phyloP scores from a whole-genome alignment of 2,797 vertebrate genomes.

The Muscicapa striata region DNA sequence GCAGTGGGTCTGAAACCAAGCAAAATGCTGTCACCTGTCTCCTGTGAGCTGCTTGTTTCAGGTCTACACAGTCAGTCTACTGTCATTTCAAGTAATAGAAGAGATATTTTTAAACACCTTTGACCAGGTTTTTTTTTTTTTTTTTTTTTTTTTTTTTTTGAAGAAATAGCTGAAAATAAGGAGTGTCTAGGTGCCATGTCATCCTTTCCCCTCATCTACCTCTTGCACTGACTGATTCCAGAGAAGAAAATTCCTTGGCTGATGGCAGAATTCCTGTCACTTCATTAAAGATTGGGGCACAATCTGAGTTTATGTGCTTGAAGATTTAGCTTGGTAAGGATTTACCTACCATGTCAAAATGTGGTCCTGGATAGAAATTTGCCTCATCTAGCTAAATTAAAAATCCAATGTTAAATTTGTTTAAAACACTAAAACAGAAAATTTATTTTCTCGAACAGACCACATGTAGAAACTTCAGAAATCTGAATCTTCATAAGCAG shows the following conservation, averaged over 20 bases:
- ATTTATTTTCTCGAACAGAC: constrained; percentile 24
- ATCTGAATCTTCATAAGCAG: constrained; percentile 52
- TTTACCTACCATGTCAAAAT: not conserved
- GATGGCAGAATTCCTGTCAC: not conserved
- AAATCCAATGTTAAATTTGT: constrained; percentile 1
- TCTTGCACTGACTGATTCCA: not conserved
- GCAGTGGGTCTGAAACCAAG: not conserved
- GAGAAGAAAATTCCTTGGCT: not conserved
- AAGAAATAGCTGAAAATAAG: not conserved
- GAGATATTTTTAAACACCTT: not conserved
- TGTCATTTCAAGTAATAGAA: not conserved
- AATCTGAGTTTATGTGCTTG: accelerated
- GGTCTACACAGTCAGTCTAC: not conserved
- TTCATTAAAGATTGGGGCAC: not conserved
- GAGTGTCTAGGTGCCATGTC: not conserved
- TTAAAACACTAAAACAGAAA: not conserved
- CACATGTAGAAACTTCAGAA: constrained; percentile 38
- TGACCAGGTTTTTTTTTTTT: not conserved
- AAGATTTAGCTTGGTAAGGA: not conserved
- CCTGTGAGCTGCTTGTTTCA: not conserved
- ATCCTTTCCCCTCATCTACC: not conserved
- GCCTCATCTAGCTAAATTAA: constrained; percentile 2
- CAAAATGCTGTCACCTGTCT: not conserved
- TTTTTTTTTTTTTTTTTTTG: not conserved
- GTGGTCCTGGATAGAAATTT: not conserved